Conservation (phyloP, 1,140 invertebrate genomes). For the Forficula auricularia region DNA sequence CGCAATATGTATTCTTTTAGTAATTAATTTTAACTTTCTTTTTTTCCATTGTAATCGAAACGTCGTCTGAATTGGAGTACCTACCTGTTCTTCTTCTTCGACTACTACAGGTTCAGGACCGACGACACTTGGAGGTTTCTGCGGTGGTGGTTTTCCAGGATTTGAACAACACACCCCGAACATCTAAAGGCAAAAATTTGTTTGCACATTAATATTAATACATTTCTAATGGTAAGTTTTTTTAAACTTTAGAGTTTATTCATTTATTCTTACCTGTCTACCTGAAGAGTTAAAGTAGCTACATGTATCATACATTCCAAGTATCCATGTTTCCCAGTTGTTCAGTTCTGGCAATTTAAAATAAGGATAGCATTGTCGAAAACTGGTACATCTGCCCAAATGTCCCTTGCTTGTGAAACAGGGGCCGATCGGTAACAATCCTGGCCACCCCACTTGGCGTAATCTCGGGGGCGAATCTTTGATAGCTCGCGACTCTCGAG, state of each 20-base stretch:
- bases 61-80: too few species aligned
- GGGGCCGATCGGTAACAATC: conserved; percentile 19
- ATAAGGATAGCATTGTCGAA: conserved; percentile 58
- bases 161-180: conserved; percentile 62
- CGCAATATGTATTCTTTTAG: too few species aligned
- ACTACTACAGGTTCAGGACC: too few species aligned
- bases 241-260: too few species aligned
- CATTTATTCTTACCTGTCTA: conserved; percentile 32
- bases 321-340: conserved; percentile 47
- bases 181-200: conserved; percentile 25
- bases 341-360: conserved; percentile 47
- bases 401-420: conserved; percentile 53
- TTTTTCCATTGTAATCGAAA: too few species aligned
- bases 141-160: conserved; percentile 22
- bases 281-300: conserved; percentile 47
- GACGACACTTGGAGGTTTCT: conserved; percentile 14
- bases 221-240: not conserved
- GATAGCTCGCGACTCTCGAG: too few species aligned
- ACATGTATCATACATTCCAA: conserved; percentile 59
- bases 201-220: not conserved
- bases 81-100: too few species aligned
- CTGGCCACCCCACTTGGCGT: conserved; percentile 8
- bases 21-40: too few species aligned
- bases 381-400: conserved; percentile 51
- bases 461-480: too few species aligned